phyloP scores from a whole-genome alignment of 2,113 vertebrate species.

The Ciconia maguari region DNA sequence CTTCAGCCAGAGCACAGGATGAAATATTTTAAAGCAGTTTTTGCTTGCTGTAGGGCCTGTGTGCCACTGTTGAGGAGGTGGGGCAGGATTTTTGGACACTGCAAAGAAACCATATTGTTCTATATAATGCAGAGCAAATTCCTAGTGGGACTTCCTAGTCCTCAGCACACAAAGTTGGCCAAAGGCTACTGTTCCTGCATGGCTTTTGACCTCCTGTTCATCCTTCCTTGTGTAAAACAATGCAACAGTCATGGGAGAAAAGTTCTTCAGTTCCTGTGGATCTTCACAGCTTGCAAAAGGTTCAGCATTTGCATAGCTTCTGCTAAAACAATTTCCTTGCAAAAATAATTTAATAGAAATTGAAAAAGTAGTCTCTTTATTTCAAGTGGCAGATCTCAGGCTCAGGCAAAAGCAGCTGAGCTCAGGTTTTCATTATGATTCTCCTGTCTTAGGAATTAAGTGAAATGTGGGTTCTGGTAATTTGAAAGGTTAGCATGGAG shows the following conservation, averaged over 20 bases:
- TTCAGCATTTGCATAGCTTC: background rate
- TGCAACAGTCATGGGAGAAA: conserved; percentile 1
- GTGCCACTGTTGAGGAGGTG: background rate
- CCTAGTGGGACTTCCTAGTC: background rate
- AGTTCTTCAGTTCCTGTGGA: conserved; percentile 31
- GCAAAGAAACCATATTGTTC: background rate
- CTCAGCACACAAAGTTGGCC: background rate
- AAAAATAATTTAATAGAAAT: background rate
- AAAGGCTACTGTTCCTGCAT: conserved; percentile 3
- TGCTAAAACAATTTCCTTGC: conserved; percentile 41
- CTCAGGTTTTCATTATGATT: background rate
- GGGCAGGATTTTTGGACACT: background rate
- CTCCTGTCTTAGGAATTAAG: background rate
- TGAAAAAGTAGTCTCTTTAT: background rate
- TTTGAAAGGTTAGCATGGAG: background rate
- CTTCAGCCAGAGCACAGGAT: background rate
- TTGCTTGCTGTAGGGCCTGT: background rate
- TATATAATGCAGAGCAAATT: background rate
- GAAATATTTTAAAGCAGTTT: background rate
- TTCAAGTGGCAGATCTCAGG: background rate
- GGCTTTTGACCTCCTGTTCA: conserved; percentile 25
- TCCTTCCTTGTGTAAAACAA: conserved; percentile 27
- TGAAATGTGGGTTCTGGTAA: background rate
- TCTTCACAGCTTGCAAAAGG: conserved; percentile 29
- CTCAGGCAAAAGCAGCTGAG: background rate